These are phyloP conservation scores for Muscina levida DNA, from an alignment of 2,888 invertebrate species.

Conservation along the genomic window DNA sequence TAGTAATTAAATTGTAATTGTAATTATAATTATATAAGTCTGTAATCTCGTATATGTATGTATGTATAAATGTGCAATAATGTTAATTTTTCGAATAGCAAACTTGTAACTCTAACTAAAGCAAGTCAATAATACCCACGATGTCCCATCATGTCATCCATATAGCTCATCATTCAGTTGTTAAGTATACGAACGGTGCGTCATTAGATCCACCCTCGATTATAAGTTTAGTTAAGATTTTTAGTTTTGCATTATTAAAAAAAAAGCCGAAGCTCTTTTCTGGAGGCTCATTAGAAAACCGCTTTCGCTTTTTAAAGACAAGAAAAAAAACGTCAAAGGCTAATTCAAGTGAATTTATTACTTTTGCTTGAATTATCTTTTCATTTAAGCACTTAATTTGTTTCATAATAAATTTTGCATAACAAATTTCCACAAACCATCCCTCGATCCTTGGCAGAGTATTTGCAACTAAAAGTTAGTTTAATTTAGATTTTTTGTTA, in stretches of 20 bases:
- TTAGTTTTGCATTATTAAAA: too few relatives aligned
- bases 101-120: background rate
- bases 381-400: background rate
- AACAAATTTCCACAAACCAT: too few relatives aligned
- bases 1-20: background rate
- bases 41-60: slow-evolving; percentile 45
- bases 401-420: background rate
- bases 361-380: slow-evolving; percentile 49
- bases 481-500: background rate
- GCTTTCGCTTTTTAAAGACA: slow-evolving; percentile 63
- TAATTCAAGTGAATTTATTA: slow-evolving; percentile 60
- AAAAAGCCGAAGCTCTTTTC: slow-evolving; percentile 63
- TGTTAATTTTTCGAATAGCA: slow-evolving; percentile 27
- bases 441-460: too few relatives aligned
- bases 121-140: background rate
- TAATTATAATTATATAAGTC: slow-evolving; percentile 53
- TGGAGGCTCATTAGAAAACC: slow-evolving; percentile 68
- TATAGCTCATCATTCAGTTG: background rate
- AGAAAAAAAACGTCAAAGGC: slow-evolving; percentile 38
- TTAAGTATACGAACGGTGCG: slow-evolving; percentile 33
- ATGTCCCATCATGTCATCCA: background rate
- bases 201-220: too few relatives aligned
- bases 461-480: too few relatives aligned
- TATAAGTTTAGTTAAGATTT: too few relatives aligned
- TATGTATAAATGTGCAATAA: slow-evolving; percentile 68